Base-by-base conservation (phyloP, 2,113 vertebrate species). In the Chloropsis cyanopogon region DNA sequence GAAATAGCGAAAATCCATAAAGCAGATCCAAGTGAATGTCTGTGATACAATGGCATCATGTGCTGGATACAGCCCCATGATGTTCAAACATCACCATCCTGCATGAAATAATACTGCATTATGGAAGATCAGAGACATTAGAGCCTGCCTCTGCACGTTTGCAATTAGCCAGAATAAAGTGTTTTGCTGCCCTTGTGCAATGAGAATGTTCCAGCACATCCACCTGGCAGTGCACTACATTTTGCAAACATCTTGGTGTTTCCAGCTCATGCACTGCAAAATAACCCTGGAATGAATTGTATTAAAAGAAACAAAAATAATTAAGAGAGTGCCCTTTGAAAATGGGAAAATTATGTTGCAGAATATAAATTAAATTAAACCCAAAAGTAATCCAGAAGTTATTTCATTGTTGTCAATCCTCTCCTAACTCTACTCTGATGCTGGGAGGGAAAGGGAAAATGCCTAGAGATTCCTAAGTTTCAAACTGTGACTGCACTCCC, bases 281-380 rank as follows among this genome's bases (percentile, higher is more conserved):
- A n/a, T 56, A 11, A 69, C 16, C 18, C 29, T 73, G 33, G 25
- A 72, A 66, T 52, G 8, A 64, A 64, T 35, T 0, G 0, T 26
- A 14, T 9, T 78, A 19, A 84, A 33, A 66, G 31, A 79, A 66
- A 56, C 21, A 68, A 72, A 64, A 56, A 31, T 4, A 77, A 47
- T 25, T 54, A 31, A 21, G 15, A n/a, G 19, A 65, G 4, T 52
- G 16, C 5, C 8, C 12, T 31, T 41, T 6, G 3, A 20, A 65
- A 59, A 24, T 37, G 9, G 29, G 42, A 24, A 69, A 41, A 80
- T 83, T 69, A n/a, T 2, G 0, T 21, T 60, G 12, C 13, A 65
- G 28, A 54, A 31, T 57, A 60, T 12, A 3, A 64, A 31, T 57
- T 70, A 14, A 39, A 31, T 86, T 17, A 44, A 87, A 87, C 4